Percentiles rank a stretch among this genome's conserved stretches.
phyloP scores from a whole-genome alignment of 2,113 vertebrate species.

The Tursiops truncatus region DNA sequence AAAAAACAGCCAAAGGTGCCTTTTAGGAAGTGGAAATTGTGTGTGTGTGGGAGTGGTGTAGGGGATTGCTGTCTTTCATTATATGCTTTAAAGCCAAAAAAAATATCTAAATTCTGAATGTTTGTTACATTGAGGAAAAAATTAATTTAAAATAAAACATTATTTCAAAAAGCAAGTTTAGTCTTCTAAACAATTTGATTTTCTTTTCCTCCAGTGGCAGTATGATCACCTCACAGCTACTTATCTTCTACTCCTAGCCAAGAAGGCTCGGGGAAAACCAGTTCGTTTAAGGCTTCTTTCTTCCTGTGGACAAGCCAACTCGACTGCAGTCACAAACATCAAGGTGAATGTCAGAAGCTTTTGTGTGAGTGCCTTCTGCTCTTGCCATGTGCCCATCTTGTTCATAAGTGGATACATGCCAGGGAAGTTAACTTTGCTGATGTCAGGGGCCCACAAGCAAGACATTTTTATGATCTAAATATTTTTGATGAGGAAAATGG shows the following conservation, averaged over 20 bases:
- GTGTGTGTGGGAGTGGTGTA: background rate
- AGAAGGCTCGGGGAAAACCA: conserved; percentile 90
- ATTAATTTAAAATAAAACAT: conserved; percentile 2
- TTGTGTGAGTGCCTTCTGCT: background rate
- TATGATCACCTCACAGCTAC: conserved; percentile 94
- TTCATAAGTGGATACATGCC: background rate
- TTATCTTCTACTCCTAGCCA: conserved; percentile 93
- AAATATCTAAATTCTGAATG: background rate
- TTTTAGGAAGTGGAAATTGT: background rate
- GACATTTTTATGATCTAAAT: background rate
- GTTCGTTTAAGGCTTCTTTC: conserved; percentile 82
- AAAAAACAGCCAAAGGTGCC: background rate
- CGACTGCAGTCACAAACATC: conserved; percentile 66
- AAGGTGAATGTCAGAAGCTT: conserved; percentile 81
- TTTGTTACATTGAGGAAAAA: background rate
- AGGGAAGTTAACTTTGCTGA: background rate
- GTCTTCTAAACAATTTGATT: conserved; percentile 33
- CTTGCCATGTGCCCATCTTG: background rate
- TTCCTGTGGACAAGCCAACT: conserved; percentile 32
- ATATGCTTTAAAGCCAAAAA: background rate
- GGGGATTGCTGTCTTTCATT: background rate
- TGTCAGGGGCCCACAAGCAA: background rate
- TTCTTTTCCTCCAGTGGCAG: conserved; percentile 87
- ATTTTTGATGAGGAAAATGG: conserved; percentile 20
- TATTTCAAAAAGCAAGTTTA: background rate